Base-by-base conservation (phyloP, 2,888 invertebrate species). In the Anticlea derivata region DNA sequence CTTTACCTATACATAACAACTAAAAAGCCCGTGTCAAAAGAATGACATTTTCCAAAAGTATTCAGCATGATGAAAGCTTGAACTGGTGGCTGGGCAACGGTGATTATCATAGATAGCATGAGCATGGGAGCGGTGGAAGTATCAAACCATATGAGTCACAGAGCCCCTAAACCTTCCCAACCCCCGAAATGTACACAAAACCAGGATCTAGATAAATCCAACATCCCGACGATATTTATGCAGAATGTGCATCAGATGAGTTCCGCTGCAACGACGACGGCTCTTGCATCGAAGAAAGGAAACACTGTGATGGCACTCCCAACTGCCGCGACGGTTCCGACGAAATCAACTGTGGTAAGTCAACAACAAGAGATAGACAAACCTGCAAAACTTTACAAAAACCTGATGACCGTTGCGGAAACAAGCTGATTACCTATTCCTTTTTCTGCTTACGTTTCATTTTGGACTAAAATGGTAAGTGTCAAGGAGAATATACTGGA, bases 321-420 rank as follows among this genome's bases (percentile, higher is more conserved):
- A 85, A 93, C 73, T 93, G 93, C 79, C 63, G 70, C 41, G 94
- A 95, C 70, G 88, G 87, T 60, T 93, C 93, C 53, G 94, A 94
- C 70, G 95, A 95, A 81, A 62, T 60, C 50, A 77, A 91, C 48
- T 94, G 94, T 79, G 92, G 78, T 78, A 60, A 72, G 75, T 27
- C 1, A 29, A 12, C 30, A 7, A 30, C n/a, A n/a, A 8, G 10
- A 31, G 31, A 8, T 7, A 22, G 5, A 29, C 7, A 17, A 7
- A 10, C 17, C 20, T 29, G 4, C 1, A n/a, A 8, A 8, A 34
- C 0, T 10, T 1, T 20, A 4, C n/a, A 20, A 33, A 12, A 30
- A 7, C 13, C 12, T 10, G 5, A 31, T n/a, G n/a, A n/a, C 11
- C 12, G 22, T 11, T 30, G 1, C 31, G 1, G 30, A 31, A 17